A percentile compares a stretch with the other conserved stretches of the same genome.
Conservation (phyloP, 35 echinoderm and acorn worm species). For the Nesometra sesokonis region DNA sequence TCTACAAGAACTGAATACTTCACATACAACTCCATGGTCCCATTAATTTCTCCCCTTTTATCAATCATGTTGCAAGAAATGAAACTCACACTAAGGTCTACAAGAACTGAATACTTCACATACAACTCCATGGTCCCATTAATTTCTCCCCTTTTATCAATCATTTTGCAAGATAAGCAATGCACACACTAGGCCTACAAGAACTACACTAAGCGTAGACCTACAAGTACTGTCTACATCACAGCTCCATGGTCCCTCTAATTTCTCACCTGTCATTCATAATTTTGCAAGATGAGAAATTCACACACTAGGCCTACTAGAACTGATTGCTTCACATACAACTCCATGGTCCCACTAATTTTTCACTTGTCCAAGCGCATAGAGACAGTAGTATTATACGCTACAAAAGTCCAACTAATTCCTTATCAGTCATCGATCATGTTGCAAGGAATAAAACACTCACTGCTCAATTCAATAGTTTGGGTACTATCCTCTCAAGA, state of each 20-base stretch:
- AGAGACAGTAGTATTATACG: no score
- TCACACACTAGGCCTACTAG: background rate
- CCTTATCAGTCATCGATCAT: background rate
- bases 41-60: background rate
- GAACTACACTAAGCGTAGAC: no score
- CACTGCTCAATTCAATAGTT: no score
- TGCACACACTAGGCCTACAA: background rate
- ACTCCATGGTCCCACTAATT: no score
- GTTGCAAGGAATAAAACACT: background rate
- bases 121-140: background rate
- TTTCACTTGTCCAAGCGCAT: no score
- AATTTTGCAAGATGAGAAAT: background rate
- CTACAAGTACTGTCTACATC: no score
- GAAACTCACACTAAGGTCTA: background rate
- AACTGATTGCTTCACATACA: no score
- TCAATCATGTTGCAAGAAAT: slow-evolving; percentile 10
- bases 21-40: background rate
- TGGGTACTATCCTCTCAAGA: no score
- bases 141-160: background rate
- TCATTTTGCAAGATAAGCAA: background rate
- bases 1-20: background rate
- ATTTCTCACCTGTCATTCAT: background rate
- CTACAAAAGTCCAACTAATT: no score
- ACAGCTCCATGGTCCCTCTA: no score
- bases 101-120: background rate